Evolutionary conservation across 2,797 vertebrate genomes (phyloP), one percentile per base, ranked within the genome.

Genomic region (Pitangus sulphuratus): DNA sequence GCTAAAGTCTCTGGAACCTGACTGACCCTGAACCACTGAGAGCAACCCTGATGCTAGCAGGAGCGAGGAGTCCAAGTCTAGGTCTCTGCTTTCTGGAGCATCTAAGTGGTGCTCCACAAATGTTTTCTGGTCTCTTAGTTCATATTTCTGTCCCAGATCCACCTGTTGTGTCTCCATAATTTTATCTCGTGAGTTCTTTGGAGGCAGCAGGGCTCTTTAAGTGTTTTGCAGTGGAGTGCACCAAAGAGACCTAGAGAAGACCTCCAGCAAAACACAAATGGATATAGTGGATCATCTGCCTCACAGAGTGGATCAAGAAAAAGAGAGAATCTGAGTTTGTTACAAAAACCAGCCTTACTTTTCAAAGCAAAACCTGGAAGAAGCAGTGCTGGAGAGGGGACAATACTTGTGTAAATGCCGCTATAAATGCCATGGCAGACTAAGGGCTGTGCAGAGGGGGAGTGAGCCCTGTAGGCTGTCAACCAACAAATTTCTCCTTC

Each of bases 381-480:
- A 44, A 74, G 30, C 26, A 45, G 40, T 71, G 19, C 44, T 84
- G 65, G 47, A 53, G 44, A 16, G 18, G 22, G 40, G 18, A 6
- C 66, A 40, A 14, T 57, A 28, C 7, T 51, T 39, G 25, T 25
- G 33, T 40, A 68, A 71, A 74, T 83, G 48, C 28, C 26, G 33
- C 15, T 25, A 28, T 40, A 68, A 71, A 74, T 83, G 45, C 44
- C 19, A 4, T 50, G 51, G 42, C 56, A 60, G 25, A 7, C 28
- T 22, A 6, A 57, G 35, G 35, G 14, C 68, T 51, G 21, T 74
- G 48, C 75, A 53, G 6, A 62, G 57, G 7, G 20, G 15, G 30
- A 40, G 35, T 37, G 35, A 4, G 26, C 14, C 15, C 30, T 0
- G 0, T 37, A 81, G n/a, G 22, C 30, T 58, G 4, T 28, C n/a